phyloP scores from a whole-genome alignment of 2,113 vertebrate species.

The Pogonocichla stellata region DNA sequence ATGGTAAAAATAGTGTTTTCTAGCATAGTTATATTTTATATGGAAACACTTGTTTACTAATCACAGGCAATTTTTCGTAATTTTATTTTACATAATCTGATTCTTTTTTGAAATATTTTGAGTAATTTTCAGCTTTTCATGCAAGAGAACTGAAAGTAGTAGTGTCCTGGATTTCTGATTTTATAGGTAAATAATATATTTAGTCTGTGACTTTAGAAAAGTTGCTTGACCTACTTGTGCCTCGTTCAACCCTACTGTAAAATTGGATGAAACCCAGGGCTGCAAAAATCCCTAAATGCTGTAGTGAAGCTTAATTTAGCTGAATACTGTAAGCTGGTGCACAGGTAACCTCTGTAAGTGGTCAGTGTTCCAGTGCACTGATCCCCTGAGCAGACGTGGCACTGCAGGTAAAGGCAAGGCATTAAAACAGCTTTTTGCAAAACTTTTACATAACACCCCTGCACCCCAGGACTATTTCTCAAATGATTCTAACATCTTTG shows the following conservation, averaged over 20 bases:
- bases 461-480: neutral
- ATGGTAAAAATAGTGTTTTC: neutral
- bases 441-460: rapidly evolving
- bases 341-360: neutral
- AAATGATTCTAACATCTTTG: neutral
- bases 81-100: neutral
- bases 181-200: neutral
- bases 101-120: neutral
- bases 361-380: neutral
- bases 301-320: neutral
- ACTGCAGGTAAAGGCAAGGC: neutral
- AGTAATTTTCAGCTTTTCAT: neutral
- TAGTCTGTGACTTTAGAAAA: neutral
- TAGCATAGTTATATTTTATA: neutral
- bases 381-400: neutral
- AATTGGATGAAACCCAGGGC: neutral
- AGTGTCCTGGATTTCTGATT: neutral
- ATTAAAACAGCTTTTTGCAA: neutral
- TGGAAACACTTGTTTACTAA: neutral
- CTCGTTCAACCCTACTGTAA: neutral
- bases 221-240: neutral
- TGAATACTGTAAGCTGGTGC: neutral
- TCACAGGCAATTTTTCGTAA: neutral
- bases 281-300: neutral
- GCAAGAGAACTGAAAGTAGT: neutral